Percentiles rank a stretch among this genome's conserved stretches.
phyloP scores from a whole-genome alignment of 2,888 invertebrate genomes.

The Tromatobia lineatoria region DNA sequence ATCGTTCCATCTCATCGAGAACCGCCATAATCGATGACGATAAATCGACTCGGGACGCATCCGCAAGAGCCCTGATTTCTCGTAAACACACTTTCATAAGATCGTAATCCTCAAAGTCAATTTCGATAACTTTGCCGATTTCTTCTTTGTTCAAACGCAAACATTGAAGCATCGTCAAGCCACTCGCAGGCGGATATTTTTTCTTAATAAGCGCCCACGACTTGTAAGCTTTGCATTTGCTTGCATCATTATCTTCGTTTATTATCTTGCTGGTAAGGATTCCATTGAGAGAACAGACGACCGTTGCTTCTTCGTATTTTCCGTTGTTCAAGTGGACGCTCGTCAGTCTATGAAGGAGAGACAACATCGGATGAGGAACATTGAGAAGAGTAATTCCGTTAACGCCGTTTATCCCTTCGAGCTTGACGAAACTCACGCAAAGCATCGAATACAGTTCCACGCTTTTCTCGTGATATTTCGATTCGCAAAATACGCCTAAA shows the following conservation, averaged over 20 bases:
- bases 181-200: slow-evolving; percentile 63
- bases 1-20: slow-evolving; percentile 74
- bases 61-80: slow-evolving; percentile 76
- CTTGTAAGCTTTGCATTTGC: slow-evolving; percentile 77
- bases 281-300: slow-evolving; percentile 75
- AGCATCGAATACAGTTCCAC: slow-evolving; percentile 72
- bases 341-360: slow-evolving; percentile 73
- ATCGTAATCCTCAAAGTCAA: slow-evolving; percentile 75
- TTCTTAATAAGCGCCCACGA: slow-evolving; percentile 80
- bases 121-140: slow-evolving; percentile 15
- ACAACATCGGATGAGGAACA: slow-evolving; percentile 59
- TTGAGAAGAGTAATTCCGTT: slow-evolving; percentile 64
- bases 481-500: slow-evolving; percentile 71
- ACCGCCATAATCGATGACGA: slow-evolving; percentile 73
- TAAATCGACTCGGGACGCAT: slow-evolving; percentile 71
- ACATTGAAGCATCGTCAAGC: slow-evolving; percentile 73
- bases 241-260: slow-evolving; percentile 43
- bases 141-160: slow-evolving; percentile 71
- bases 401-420: slow-evolving; percentile 73
- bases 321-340: slow-evolving; percentile 70
- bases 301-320: slow-evolving; percentile 78
- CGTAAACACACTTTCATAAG: slow-evolving; percentile 74
- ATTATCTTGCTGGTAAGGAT: slow-evolving; percentile 70
- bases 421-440: slow-evolving; percentile 69
- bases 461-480: slow-evolving; percentile 71